Conservation (phyloP, 2,888 invertebrate species). For the Loripinus fragilis region DNA sequence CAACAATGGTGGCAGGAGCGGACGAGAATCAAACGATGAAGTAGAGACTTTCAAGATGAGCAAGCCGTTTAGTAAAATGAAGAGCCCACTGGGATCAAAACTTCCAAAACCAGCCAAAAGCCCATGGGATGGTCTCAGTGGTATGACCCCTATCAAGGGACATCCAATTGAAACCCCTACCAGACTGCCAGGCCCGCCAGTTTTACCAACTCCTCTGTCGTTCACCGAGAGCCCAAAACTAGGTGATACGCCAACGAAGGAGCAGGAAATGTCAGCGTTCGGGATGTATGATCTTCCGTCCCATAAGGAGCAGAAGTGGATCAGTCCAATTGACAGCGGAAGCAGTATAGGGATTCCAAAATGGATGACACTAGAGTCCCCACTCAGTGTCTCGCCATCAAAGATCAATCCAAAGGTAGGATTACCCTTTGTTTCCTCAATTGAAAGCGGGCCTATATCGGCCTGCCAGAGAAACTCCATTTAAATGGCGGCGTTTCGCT, state of each 20-base stretch:
- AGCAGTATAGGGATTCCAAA: constrained; percentile 40
- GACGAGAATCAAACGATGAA: constrained; percentile 20
- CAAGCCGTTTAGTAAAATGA: constrained; percentile 20
- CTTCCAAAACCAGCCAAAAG: constrained; percentile 18
- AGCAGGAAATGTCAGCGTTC: background rate
- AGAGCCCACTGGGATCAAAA: constrained; percentile 19
- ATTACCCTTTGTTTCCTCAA: no score
- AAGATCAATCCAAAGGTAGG: constrained; percentile 56
- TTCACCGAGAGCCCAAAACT: constrained; percentile 5
- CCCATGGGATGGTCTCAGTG: background rate
- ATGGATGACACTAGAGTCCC: background rate
- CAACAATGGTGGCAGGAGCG: constrained; percentile 34
- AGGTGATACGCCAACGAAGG: background rate
- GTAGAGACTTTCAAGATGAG: constrained; percentile 5
- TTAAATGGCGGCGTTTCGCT: no score
- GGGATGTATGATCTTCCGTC: constrained; percentile 23
- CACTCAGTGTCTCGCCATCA: constrained; percentile 43
- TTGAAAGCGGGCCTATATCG: no score
- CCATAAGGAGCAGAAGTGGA: constrained; percentile 40
- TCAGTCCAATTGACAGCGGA: constrained; percentile 53
- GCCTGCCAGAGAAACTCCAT: no score
- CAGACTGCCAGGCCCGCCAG: background rate
- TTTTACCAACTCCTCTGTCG: background rate
- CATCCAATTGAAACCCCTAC: constrained; percentile 24
- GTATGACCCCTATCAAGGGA: constrained; percentile 21